Percentiles rank a stretch among this genome's conserved stretches.
Conservation (phyloP, 2,797 vertebrate genomes). For the Ctenopoma multispine region DNA sequence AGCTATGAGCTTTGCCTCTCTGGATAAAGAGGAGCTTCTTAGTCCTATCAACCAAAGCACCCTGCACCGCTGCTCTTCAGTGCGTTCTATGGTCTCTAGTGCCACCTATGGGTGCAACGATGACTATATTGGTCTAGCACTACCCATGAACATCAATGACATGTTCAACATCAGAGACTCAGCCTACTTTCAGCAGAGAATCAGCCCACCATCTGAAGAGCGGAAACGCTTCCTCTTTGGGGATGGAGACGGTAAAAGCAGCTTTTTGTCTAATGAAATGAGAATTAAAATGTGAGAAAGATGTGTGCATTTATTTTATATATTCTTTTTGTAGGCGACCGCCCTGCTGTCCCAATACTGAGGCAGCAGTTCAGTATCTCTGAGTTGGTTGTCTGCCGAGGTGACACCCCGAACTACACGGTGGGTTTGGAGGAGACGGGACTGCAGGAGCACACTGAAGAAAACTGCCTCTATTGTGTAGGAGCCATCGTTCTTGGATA, state of each 20-base stretch:
- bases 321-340: constrained; percentile 75
- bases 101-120: constrained; percentile 93
- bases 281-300: neutral
- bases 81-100: constrained; percentile 97
- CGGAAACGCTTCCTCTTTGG: constrained; percentile 87
- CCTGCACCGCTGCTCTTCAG: constrained; percentile 96
- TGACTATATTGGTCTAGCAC: constrained; percentile 96
- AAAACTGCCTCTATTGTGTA: constrained; percentile 98
- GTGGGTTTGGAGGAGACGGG: constrained; percentile 94
- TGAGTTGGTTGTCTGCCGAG: constrained; percentile 94
- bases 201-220: constrained; percentile 90
- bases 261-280: neutral
- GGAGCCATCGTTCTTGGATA: constrained; percentile 91
- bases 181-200: constrained; percentile 96
- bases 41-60: constrained; percentile 98
- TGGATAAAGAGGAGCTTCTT: constrained; percentile 98
- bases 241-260: constrained; percentile 89
- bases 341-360: constrained; percentile 87
- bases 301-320: neutral
- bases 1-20: constrained; percentile 96
- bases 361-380: constrained; percentile 97
- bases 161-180: constrained; percentile 97
- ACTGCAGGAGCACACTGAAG: constrained; percentile 95
- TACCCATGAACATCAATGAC: constrained; percentile 94
- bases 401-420: constrained; percentile 89